Conservation (phyloP, 2,888 invertebrate genomes). For the Opisthograptis luteolata region DNA sequence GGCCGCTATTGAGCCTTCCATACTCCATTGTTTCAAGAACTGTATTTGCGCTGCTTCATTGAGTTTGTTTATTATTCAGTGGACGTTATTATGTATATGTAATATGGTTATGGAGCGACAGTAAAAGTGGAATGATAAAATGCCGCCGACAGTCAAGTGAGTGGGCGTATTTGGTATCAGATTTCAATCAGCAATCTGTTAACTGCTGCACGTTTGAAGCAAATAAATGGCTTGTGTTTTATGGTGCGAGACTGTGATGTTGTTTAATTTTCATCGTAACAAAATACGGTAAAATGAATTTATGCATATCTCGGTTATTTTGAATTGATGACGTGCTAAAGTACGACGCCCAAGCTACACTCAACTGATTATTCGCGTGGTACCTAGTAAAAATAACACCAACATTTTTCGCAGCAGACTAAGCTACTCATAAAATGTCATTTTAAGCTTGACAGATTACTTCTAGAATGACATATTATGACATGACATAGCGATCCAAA, state of each 20-base stretch:
- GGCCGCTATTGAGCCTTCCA: slow-evolving; percentile 58
- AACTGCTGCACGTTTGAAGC: slow-evolving; percentile 32
- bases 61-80: slow-evolving; percentile 50
- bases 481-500: too few species aligned
- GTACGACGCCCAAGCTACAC: too few species aligned
- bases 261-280: slow-evolving; percentile 17
- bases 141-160: slow-evolving; percentile 46
- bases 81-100: slow-evolving; percentile 41
- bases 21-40: slow-evolving; percentile 64
- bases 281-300: slow-evolving; percentile 7
- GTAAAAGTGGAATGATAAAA: slow-evolving; percentile 51
- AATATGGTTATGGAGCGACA: slow-evolving; percentile 41
- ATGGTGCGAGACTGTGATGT: slow-evolving; percentile 27
- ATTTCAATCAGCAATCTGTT: slow-evolving; percentile 65
- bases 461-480: too few species aligned
- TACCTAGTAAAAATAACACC: too few species aligned
- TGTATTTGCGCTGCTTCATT: slow-evolving; percentile 44
- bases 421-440: too few species aligned
- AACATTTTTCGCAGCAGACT: too few species aligned
- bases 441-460: too few species aligned
- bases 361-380: too few species aligned
- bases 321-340: slow-evolving; percentile 6
- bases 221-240: slow-evolving; percentile 32
- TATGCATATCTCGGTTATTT: slow-evolving; percentile 6
- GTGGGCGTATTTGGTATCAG: slow-evolving; percentile 69